Percentiles rank a stretch among this genome's conserved stretches.
Conservation (phyloP, 2,797 vertebrate genomes). For the Ateles fusciceps region DNA sequence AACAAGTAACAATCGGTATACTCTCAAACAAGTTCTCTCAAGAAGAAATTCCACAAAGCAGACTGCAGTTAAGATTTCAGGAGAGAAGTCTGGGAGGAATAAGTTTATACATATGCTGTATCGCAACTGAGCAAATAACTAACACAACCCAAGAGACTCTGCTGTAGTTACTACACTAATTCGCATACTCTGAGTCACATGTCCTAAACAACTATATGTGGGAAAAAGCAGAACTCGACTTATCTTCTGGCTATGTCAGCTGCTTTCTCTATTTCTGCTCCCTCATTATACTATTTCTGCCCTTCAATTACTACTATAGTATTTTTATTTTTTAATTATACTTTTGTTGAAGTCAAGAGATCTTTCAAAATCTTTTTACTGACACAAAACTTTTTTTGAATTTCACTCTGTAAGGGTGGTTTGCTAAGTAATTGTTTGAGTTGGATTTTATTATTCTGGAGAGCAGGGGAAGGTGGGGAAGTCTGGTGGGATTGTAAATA, state of each 20-base stretch:
- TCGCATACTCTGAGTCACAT: rapidly evolving
- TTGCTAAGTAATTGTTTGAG: neutral
- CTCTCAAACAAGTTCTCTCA: neutral
- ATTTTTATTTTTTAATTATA: neutral
- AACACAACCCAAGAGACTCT: neutral
- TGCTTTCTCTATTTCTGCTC: neutral
- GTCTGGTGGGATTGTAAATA: neutral
- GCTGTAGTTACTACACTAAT: rapidly evolving
- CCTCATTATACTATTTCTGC: neutral
- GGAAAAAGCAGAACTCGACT: neutral
- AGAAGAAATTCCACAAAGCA: neutral
- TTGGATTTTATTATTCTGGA: neutral
- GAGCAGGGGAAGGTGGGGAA: neutral
- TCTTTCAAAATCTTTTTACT: neutral
- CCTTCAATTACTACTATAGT: neutral
- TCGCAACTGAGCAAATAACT: neutral
- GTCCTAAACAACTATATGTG: neutral
- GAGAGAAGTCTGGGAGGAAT: neutral
- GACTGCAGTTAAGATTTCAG: neutral
- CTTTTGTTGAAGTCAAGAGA: neutral
- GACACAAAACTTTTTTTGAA: neutral
- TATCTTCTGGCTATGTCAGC: neutral
- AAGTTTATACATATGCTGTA: too few species aligned
- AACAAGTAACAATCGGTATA: neutral
- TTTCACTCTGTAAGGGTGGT: neutral